Evolutionary conservation across 2,113 vertebrate genomes (phyloP).

Genomic region (Abramis brama): DNA sequence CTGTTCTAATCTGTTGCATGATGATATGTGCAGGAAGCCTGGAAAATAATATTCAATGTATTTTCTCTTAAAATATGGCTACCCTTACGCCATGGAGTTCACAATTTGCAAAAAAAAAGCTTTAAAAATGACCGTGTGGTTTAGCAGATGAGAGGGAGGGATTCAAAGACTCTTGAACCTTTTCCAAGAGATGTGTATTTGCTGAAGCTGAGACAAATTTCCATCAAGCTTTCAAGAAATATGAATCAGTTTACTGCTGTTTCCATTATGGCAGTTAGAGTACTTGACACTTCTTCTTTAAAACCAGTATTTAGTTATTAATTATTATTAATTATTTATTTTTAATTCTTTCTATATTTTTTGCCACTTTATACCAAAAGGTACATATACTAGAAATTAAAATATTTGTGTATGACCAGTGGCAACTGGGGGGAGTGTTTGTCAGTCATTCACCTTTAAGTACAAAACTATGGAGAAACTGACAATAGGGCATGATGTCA

Average conservation of each 20-base stretch:
- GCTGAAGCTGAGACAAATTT: neutral
- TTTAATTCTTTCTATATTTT: neutral
- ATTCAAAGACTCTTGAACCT: neutral
- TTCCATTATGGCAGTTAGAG: neutral
- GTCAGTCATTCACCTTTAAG: neutral
- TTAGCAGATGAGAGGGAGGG: neutral
- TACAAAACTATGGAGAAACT: constrained; percentile 2
- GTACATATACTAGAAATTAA: too few relatives aligned
- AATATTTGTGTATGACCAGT: neutral
- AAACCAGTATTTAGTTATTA: constrained; percentile 53
- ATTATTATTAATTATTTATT: constrained; percentile 14
- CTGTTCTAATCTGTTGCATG: constrained; percentile 12
- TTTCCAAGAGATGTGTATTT: neutral
- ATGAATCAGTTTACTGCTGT: neutral
- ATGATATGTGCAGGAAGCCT: constrained; percentile 8
- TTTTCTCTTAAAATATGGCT: constrained; percentile 29
- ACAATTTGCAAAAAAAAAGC: constrained; percentile 17
- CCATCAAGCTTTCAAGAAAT: constrained; percentile 1
- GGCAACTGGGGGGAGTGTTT: neutral
- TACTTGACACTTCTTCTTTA: constrained; percentile 27
- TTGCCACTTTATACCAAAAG: neutral
- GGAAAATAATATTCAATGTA: constrained; percentile 37
- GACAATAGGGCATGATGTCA: constrained; percentile 2
- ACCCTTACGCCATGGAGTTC: neutral
- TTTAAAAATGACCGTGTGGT: constrained; percentile 4